These are phyloP conservation scores for Rhinella marina DNA, from an alignment of 2,797 vertebrate genomes.

Conservation along the genomic window DNA sequence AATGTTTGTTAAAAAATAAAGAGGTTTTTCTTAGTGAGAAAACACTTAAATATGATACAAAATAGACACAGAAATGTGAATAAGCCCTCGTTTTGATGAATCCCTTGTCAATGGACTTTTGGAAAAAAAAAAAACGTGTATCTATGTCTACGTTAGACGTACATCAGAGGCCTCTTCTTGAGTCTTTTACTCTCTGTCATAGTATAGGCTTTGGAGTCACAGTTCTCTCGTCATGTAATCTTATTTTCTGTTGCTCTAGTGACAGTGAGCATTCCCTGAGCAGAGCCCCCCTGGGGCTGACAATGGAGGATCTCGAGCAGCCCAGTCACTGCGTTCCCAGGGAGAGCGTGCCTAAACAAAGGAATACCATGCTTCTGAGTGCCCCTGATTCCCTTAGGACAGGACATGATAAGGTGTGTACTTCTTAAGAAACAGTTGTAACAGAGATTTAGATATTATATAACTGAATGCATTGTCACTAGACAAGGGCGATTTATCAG, in stretches of 20 bases:
- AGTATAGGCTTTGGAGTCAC: neutral
- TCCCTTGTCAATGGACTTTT: no score
- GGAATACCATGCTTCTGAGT: constrained; percentile 63
- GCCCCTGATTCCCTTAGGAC: constrained; percentile 66
- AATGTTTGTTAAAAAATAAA: no score
- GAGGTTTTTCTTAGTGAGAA: no score
- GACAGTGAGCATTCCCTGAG: constrained; percentile 63
- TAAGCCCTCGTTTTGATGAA: no score
- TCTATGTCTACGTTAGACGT: no score
- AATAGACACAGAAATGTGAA: no score
- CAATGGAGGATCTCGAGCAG: constrained; percentile 71
- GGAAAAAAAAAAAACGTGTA: no score
- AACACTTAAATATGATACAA: no score
- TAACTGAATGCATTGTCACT: neutral
- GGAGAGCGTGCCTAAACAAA: constrained; percentile 65
- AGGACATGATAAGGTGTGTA: constrained; percentile 66
- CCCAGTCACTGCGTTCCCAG: constrained; percentile 62
- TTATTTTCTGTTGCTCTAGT: constrained; percentile 63
- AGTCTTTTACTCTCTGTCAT: neutral
- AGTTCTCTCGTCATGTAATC: neutral
- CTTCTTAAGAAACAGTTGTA: neutral
- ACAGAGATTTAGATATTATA: neutral
- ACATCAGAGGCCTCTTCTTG: neutral
- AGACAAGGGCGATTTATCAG: neutral
- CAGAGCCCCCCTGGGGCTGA: constrained; percentile 66